A percentile compares a stretch with the other conserved stretches of the same genome.
These are phyloP conservation scores for Drosophila maculinotata DNA, from an alignment of 2,888 invertebrate genomes.

Conservation along the genomic window DNA sequence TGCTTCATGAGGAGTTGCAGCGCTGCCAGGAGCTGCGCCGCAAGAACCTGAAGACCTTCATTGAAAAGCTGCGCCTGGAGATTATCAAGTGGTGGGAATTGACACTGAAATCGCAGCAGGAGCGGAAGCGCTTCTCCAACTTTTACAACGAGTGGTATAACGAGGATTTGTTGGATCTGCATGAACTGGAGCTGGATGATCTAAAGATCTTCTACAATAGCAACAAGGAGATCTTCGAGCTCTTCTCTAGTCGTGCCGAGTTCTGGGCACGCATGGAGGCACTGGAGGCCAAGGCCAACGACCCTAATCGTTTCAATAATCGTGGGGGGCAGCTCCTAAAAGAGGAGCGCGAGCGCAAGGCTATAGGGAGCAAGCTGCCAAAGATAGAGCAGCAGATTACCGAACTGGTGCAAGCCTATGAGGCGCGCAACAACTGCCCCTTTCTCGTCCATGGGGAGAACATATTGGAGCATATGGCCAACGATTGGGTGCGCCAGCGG, in stretches of 20 bases:
- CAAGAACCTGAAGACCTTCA: conserved; percentile 89
- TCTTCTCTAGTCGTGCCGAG: conserved; percentile 88
- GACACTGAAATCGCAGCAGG: conserved; percentile 89
- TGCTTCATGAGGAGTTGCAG: conserved; percentile 88
- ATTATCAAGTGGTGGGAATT: conserved; percentile 91
- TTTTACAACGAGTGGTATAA: conserved; percentile 90
- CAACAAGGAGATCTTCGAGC: conserved; percentile 88
- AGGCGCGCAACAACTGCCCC: conserved; percentile 85
- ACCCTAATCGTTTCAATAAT: conserved; percentile 93
- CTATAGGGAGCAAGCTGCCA: conserved; percentile 89
- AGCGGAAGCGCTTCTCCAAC: conserved; percentile 88
- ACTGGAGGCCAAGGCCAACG: conserved; percentile 90
- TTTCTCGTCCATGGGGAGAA: conserved; percentile 89
- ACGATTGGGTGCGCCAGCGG: conserved; percentile 87
- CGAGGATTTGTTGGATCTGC: conserved; percentile 91
- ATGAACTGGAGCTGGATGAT: conserved; percentile 91
- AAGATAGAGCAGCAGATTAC: conserved; percentile 89
- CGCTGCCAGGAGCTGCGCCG: conserved; percentile 91
- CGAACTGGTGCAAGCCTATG: conserved; percentile 86
- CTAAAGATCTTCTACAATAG: conserved; percentile 88
- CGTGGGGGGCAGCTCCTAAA: conserved; percentile 93
- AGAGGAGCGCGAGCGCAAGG: conserved; percentile 95
- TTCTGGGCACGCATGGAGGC: conserved; percentile 92
- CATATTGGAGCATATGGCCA: conserved; percentile 87
- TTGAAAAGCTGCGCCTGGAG: conserved; percentile 88